A percentile compares a stretch with the other conserved stretches of the same genome.
Conservation (phyloP, 2,797 vertebrate species). For the Diceros bicornis region DNA sequence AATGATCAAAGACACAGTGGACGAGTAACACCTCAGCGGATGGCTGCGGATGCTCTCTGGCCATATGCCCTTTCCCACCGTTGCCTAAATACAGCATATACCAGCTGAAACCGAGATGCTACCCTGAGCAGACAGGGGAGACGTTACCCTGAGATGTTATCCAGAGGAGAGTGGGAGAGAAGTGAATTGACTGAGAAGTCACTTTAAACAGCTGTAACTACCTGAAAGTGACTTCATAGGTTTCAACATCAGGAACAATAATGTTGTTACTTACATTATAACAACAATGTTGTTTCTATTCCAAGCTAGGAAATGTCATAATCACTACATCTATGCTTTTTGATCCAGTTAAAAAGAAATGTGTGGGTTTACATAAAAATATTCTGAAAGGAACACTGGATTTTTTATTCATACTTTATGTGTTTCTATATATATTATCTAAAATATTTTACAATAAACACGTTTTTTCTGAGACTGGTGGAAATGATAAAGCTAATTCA, state of each 20-base stretch:
- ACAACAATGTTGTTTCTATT: no score
- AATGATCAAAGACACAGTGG: neutral
- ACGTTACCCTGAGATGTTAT: neutral
- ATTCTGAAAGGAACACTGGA: neutral
- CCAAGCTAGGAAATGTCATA: neutral
- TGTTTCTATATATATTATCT: neutral
- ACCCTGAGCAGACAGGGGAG: neutral
- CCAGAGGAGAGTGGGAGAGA: neutral
- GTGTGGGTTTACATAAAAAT: neutral
- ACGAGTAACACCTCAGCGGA: neutral
- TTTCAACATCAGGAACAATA: slow-evolving; percentile 12
- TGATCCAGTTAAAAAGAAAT: slow-evolving; percentile 43
- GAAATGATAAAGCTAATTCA: slow-evolving; percentile 31
- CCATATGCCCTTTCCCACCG: neutral
- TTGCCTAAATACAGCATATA: neutral
- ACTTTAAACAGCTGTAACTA: neutral
- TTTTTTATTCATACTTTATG: slow-evolving; percentile 45
- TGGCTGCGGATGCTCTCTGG: neutral
- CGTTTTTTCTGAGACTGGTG: slow-evolving; percentile 23
- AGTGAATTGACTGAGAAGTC: neutral
- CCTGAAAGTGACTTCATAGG: neutral
- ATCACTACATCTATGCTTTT: slow-evolving; percentile 35
- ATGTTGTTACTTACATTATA: no score
- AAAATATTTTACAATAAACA: slow-evolving; percentile 56
- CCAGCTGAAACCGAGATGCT: neutral